These are phyloP conservation scores for Pituophis catenifer DNA, from an alignment of 2,113 vertebrate genomes.

Conservation along the genomic window DNA sequence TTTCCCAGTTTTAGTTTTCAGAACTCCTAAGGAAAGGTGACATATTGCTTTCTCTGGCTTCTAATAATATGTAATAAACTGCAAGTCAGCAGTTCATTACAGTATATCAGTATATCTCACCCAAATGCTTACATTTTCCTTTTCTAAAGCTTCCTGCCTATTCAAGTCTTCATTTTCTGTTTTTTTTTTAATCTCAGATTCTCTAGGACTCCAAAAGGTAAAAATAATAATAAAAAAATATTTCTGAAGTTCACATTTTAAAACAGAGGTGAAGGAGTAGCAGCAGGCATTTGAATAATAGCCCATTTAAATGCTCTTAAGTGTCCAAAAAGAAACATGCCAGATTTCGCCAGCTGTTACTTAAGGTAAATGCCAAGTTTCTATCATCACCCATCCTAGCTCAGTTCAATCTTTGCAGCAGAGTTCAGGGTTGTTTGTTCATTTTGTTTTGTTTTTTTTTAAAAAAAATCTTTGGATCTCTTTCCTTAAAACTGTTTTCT, in stretches of 20 bases:
- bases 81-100: background rate
- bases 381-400: conserved; percentile 43
- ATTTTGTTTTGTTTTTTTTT: background rate
- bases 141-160: conserved; percentile 2
- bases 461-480: background rate
- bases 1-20: background rate
- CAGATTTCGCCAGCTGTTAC: conserved; percentile 63
- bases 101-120: no score
- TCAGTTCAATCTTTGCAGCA: conserved; percentile 50
- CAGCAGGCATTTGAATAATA: conserved; percentile 45
- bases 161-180: conserved; percentile 9
- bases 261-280: conserved; percentile 32
- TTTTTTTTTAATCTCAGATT: background rate
- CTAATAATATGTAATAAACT: background rate
- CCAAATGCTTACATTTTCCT: background rate
- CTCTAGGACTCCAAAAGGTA: background rate
- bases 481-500: conserved; percentile 31
- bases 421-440: conserved; percentile 8
- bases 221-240: background rate
- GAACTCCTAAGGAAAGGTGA: background rate
- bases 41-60: background rate
- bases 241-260: conserved; percentile 43
- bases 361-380: conserved; percentile 57
- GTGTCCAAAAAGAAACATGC: conserved; percentile 43
- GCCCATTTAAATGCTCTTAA: conserved; percentile 56